Evolutionary conservation across 2,113 vertebrate species (phyloP).

Genomic region (Oryzias melastigma): DNA sequence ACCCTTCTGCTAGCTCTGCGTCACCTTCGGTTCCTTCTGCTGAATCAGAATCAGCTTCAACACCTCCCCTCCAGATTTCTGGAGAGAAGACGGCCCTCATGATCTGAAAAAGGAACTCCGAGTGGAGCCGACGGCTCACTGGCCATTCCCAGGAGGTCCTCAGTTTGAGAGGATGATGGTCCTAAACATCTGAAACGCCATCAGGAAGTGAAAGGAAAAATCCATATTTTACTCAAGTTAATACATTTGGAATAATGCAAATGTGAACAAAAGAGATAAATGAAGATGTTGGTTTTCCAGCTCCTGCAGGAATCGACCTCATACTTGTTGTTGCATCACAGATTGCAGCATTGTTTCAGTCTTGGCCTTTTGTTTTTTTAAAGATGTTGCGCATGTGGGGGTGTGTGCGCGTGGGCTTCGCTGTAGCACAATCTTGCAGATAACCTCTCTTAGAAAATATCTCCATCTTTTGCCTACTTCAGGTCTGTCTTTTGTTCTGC

Average conservation of each 20-base stretch:
- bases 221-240: too few species aligned
- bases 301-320: constrained; percentile 6
- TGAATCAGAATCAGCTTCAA: constrained; percentile 77
- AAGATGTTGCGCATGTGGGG: constrained; percentile 59
- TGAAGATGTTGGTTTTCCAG: not conserved
- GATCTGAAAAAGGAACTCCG: constrained; percentile 79
- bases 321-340: constrained; percentile 34
- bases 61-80: constrained; percentile 54
- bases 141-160: constrained; percentile 38
- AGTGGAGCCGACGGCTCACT: constrained; percentile 80
- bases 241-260: too few species aligned
- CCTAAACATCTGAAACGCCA: constrained; percentile 50
- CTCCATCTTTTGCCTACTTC: constrained; percentile 14
- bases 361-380: constrained; percentile 63
- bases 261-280: not conserved
- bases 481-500: constrained; percentile 10
- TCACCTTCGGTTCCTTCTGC: constrained; percentile 71
- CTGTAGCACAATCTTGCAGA: constrained; percentile 41
- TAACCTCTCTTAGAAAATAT: constrained; percentile 54
- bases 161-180: not conserved
- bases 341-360: constrained; percentile 49
- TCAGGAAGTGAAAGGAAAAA: too few species aligned
- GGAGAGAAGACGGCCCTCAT: constrained; percentile 40
- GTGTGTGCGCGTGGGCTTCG: constrained; percentile 67
- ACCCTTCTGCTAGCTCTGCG: constrained; percentile 64